Evolutionary conservation across 2,797 vertebrate species (phyloP).

Genomic region (Anguilla marmorata): DNA sequence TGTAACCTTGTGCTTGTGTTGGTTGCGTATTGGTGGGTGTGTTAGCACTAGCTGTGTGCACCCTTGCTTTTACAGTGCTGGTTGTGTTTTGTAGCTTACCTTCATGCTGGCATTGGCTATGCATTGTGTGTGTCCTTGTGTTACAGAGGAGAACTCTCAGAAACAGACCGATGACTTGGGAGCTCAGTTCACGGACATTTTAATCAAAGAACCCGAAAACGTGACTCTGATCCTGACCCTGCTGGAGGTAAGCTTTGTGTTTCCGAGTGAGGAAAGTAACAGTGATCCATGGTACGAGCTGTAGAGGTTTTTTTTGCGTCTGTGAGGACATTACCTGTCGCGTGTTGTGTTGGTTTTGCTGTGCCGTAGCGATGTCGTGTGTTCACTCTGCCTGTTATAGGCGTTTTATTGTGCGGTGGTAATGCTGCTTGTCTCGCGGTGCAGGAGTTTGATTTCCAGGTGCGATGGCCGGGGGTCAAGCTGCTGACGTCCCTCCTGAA

Average conservation of each 20-base stretch:
- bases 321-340: no score
- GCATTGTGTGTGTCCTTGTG: constrained; percentile 1
- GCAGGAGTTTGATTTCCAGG: constrained; percentile 98
- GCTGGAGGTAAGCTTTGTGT: constrained; percentile 78
- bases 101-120: constrained; percentile 7
- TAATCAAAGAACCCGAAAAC: constrained; percentile 90
- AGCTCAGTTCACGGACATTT: constrained; percentile 89
- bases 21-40: neutral
- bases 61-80: neutral
- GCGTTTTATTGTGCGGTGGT: neutral
- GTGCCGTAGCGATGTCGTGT: no score
- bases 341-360: no score
- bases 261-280: neutral
- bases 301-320: no score
- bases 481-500: constrained; percentile 90
- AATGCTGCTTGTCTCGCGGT: constrained; percentile 13
- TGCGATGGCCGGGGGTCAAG: constrained; percentile 95
- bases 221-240: constrained; percentile 87
- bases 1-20: neutral
- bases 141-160: constrained; percentile 84
- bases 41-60: neutral
- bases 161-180: constrained; percentile 89
- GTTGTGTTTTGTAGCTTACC: neutral
- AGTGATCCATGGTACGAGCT: no score
- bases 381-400: neutral